Base-by-base conservation (phyloP, 2,797 vertebrate genomes). In the Distichodus sexfasciatus region DNA sequence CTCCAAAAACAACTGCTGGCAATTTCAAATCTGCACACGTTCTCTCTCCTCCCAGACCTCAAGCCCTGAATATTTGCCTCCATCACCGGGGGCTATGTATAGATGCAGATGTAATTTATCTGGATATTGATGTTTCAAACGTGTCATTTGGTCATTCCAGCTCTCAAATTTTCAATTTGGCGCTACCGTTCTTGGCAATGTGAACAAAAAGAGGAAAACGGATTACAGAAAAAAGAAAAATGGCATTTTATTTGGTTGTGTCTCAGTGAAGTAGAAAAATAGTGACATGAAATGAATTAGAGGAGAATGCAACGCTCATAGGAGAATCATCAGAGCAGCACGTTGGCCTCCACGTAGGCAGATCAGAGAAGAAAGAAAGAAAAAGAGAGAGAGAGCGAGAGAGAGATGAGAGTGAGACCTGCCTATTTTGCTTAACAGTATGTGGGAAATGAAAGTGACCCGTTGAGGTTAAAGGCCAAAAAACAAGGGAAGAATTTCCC, bases 391-490 rank as follows among this genome's bases (percentile, higher is more conserved):
- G 17, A 71, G 65, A 61, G 65, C 61, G 28, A 85, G 82, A 85
- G 83, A 89, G 75, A 77, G 69, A 88, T 90, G 82, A 83, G 87
- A 91, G 83, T n/a, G n/a, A 89, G 90, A 84, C 86, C 85, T 85
- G 89, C 85, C 86, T 93, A 89, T 90, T 84, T 88, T 93, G 85
- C 84, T 82, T 91, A 93, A 91, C 90, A 92, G 90, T 92, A 92
- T 91, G 90, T 94, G 90, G 92, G 90, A 94, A 93, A 94, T 93
- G 90, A 95, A 94, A 94, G 93, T 89, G 87, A 93, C 92, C 90
- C 86, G 82, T 77, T 82, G 79, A 77, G 89, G 88, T 89, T 87
- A 93, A 90, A 93, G 86, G 85, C 83, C 88, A 88, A 66, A 77
- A 80, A 88, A 88, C 82, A 93, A 87, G 88, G 88, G 84, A 87